Conservation (phyloP, 2,888 invertebrate genomes). For the Podotricha telesiphe region DNA sequence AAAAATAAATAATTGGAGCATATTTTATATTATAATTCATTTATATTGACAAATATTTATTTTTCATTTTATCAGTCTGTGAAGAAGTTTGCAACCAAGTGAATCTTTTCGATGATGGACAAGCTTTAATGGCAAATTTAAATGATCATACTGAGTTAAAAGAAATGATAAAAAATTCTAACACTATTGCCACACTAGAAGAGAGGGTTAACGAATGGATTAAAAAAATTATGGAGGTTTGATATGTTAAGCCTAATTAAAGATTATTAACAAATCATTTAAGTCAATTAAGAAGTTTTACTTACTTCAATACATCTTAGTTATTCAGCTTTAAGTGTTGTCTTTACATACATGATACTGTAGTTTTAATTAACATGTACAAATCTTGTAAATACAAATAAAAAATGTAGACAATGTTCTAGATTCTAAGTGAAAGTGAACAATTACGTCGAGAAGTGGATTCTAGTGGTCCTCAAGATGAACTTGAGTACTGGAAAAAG, state of each 20-base stretch:
- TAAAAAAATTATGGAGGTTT: slow-evolving; percentile 89
- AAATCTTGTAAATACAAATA: background rate
- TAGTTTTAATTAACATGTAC: no score
- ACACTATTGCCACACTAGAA: slow-evolving; percentile 86
- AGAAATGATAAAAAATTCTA: slow-evolving; percentile 87
- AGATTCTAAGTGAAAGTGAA: slow-evolving; percentile 94
- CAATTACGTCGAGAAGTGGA: slow-evolving; percentile 96
- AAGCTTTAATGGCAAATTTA: slow-evolving; percentile 84
- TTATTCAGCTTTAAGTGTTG: no score
- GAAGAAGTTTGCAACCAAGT: slow-evolving; percentile 92
- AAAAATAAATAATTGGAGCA: background rate
- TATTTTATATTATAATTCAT: background rate
- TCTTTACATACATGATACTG: no score
- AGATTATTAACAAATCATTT: background rate
- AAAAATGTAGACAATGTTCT: slow-evolving; percentile 25
- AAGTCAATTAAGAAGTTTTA: no score
- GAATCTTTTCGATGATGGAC: slow-evolving; percentile 90
- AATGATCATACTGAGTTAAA: slow-evolving; percentile 87
- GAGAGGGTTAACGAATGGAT: slow-evolving; percentile 91
- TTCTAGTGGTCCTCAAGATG: slow-evolving; percentile 96
- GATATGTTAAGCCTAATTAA: background rate
- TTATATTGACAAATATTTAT: background rate
- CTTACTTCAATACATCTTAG: no score
- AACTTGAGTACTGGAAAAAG: slow-evolving; percentile 98
- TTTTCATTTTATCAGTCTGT: slow-evolving; percentile 83